Evolutionary conservation across 2,113 vertebrate genomes (phyloP).

Genomic region (Aplodontia rufa): DNA sequence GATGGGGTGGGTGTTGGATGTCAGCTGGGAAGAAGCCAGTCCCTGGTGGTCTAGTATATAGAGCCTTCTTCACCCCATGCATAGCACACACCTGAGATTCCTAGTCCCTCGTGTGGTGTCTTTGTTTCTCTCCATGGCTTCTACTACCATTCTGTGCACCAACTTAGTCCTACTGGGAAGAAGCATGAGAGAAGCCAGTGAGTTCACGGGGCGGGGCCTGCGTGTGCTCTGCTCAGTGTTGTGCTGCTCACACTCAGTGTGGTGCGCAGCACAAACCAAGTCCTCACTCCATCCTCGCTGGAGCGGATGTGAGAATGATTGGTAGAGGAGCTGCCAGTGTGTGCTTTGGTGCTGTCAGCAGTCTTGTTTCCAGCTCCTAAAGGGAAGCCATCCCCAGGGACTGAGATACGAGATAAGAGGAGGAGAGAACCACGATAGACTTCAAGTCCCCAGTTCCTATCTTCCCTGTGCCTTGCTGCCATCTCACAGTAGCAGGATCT

Average conservation of each 20-base stretch:
- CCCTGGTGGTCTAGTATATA: not conserved
- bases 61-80: accelerated
- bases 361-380: not conserved
- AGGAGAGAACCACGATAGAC: not conserved
- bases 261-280: not conserved
- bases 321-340: not conserved
- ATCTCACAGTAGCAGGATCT: not conserved
- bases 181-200: not conserved
- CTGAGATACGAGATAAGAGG: not conserved
- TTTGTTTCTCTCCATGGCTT: not conserved
- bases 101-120: not conserved
- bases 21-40: not conserved
- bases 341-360: not conserved
- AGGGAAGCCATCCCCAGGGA: not conserved
- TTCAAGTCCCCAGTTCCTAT: not conserved
- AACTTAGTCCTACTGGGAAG: not conserved
- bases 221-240: not conserved
- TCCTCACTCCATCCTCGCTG: not conserved
- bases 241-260: not conserved
- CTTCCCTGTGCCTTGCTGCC: not conserved
- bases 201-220: not conserved
- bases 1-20: not conserved
- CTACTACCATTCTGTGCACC: not conserved
- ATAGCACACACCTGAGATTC: not conserved
- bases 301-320: not conserved